Percentiles rank a stretch among this genome's conserved stretches.
These are phyloP conservation scores for Bos indicus DNA, from an alignment of 2,113 vertebrate species.

Conservation along the genomic window DNA sequence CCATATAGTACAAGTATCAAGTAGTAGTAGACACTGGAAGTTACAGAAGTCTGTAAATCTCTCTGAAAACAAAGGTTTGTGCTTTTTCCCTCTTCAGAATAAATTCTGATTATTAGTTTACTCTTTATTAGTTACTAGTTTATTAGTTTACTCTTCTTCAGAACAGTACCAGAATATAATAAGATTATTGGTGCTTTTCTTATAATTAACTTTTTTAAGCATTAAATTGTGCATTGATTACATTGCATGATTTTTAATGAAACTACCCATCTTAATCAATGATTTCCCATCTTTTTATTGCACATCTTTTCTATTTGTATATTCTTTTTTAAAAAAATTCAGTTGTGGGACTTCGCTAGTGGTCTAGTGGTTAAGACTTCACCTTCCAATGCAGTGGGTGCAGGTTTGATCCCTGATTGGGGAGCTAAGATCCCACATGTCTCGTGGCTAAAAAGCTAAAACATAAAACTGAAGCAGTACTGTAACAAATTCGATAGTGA, in stretches of 20 bases:
- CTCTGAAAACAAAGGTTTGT: slow-evolving; percentile 91
- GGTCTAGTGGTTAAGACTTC: not conserved
- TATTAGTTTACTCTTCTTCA: not conserved
- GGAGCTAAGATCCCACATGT: not conserved
- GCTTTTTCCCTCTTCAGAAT: not conserved
- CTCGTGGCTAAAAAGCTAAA: not conserved
- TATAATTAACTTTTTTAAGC: not conserved
- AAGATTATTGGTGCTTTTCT: not conserved
- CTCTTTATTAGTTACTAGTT: not conserved
- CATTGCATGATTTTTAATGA: not conserved
- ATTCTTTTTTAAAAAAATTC: not conserved
- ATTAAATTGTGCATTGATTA: slow-evolving; percentile 15
- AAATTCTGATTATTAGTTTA: slow-evolving; percentile 13
- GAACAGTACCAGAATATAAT: not conserved
- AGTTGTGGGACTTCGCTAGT: not conserved
- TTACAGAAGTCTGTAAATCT: slow-evolving; percentile 92
- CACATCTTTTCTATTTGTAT: not conserved
- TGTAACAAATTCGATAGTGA: not conserved
- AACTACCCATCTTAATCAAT: not conserved
- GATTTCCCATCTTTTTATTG: not conserved
- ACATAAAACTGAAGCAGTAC: not conserved
- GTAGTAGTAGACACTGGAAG: slow-evolving; percentile 93
- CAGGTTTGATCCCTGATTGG: not conserved
- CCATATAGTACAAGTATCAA: slow-evolving; percentile 96
- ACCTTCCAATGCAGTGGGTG: not conserved